These are phyloP conservation scores for Nansenia antarctica DNA, from an alignment of 2,113 vertebrate genomes.

Conservation along the genomic window DNA sequence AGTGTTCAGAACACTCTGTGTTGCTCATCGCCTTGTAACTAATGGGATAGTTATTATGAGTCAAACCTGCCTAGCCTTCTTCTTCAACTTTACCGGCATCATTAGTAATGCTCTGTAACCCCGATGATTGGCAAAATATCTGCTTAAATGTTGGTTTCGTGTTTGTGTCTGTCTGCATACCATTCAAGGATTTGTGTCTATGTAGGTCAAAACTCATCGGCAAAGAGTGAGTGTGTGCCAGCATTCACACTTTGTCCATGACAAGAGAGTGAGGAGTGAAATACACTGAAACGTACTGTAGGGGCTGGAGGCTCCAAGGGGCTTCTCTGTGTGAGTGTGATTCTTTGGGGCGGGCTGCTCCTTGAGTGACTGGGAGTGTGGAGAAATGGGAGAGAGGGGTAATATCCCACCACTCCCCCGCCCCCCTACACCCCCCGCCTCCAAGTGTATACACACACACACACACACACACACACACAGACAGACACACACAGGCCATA, in stretches of 20 bases:
- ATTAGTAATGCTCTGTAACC: slow-evolving; percentile 16
- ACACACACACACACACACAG: slow-evolving; percentile 18
- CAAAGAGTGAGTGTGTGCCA: neutral
- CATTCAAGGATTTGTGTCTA: slow-evolving; percentile 22
- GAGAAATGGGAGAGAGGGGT: slow-evolving; percentile 10
- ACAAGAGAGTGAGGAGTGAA: slow-evolving; percentile 1
- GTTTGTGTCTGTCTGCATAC: slow-evolving; percentile 33
- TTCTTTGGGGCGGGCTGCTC: slow-evolving; percentile 13
- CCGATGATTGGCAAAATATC: slow-evolving; percentile 11
- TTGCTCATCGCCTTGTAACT: slow-evolving; percentile 13
- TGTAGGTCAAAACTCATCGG: slow-evolving; percentile 31
- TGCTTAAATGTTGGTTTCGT: neutral
- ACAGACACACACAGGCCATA: neutral
- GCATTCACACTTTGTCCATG: slow-evolving; percentile 7
- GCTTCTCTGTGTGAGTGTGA: neutral
- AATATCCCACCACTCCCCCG: neutral
- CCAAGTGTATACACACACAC: neutral
- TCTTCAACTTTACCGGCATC: neutral
- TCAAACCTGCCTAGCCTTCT: neutral
- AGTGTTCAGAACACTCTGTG: neutral
- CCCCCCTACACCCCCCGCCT: neutral
- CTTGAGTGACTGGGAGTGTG: slow-evolving; percentile 20
- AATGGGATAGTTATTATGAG: slow-evolving; percentile 36
- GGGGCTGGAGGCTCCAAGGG: slow-evolving; percentile 15
- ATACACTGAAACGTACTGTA: neutral